Conservation (phyloP, 1,140 invertebrate species). For the Gyrodactylus bullatarudis region DNA sequence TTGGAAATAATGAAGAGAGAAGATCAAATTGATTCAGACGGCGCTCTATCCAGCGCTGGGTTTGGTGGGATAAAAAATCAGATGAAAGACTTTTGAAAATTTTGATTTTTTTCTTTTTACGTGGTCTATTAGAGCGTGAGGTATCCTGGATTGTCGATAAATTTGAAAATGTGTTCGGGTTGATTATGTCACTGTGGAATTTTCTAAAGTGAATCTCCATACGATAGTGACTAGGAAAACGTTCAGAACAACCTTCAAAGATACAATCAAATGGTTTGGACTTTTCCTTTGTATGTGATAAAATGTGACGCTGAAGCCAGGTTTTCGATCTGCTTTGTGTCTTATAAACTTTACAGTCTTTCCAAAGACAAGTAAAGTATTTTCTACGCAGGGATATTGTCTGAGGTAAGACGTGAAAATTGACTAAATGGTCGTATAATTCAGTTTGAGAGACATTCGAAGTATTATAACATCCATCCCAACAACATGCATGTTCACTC, state of each 20-base stretch:
- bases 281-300: background rate
- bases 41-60: background rate
- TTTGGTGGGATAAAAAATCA: background rate
- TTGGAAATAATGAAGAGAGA: background rate
- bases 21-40: background rate
- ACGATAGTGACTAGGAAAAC: background rate
- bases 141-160: too few species aligned
- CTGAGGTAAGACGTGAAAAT: background rate
- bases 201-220: background rate
- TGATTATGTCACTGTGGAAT: too few species aligned
- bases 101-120: background rate
- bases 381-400: background rate
- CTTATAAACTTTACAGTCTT: background rate
- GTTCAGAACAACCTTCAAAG: background rate
- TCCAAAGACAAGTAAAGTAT: background rate
- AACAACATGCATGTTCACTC: background rate
- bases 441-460: background rate
- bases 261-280: background rate
- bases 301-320: background rate
- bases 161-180: too few species aligned
- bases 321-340: background rate
- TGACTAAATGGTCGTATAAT: background rate
- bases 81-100: background rate
- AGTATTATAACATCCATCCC: background rate
- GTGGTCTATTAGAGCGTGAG: too few species aligned